Evolutionary conservation across 1,140 invertebrate genomes (phyloP).

Genomic region (Scylla paramamosain): DNA sequence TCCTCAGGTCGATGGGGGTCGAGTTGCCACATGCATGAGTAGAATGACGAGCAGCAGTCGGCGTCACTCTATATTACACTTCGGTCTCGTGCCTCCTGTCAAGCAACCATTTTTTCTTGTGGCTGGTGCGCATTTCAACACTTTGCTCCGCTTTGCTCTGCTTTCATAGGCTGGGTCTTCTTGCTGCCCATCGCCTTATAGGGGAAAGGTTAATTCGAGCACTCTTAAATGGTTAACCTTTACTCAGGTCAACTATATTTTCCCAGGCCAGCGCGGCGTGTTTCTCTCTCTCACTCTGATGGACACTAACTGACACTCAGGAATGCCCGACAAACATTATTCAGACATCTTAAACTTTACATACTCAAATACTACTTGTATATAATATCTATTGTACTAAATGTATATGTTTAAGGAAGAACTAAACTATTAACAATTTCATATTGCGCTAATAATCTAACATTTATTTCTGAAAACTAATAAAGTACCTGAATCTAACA

Average conservation of each 20-base stretch:
- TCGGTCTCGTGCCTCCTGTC: neutral
- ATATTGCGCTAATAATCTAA: too few relatives aligned
- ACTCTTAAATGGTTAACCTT: neutral
- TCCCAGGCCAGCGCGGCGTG: neutral
- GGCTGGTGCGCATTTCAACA: neutral
- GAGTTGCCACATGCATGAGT: too few relatives aligned
- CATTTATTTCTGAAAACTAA: too few relatives aligned
- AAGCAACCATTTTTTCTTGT: neutral
- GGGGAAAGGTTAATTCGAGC: neutral
- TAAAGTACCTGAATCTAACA: too few relatives aligned
- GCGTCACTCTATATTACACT: neutral
- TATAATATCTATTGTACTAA: too few relatives aligned
- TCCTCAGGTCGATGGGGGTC: too few relatives aligned
- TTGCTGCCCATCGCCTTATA: neutral
- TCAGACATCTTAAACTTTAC: too few relatives aligned
- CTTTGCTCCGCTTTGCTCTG: neutral
- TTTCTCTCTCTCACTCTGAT: neutral
- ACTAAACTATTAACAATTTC: too few relatives aligned
- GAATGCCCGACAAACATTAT: neutral
- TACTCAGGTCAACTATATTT: too few relatives aligned
- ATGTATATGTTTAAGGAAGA: too few relatives aligned
- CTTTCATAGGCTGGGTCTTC: neutral
- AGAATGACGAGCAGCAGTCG: neutral
- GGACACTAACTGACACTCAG: neutral
- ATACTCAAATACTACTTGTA: too few relatives aligned